Conservation (phyloP, 2,888 invertebrate species). For the Eremobia ochroleuca region DNA sequence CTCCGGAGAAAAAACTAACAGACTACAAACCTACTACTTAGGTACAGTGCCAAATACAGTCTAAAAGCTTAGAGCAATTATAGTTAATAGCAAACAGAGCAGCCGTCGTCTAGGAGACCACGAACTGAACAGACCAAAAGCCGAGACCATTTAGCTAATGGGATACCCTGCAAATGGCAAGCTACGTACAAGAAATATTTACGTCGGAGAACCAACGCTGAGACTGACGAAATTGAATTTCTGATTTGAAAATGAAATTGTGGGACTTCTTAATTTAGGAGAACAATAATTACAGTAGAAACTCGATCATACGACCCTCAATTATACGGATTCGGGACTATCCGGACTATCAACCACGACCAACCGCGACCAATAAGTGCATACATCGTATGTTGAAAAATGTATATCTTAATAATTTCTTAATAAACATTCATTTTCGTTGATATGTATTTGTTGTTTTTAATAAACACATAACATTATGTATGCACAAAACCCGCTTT, state of each 20-base stretch:
- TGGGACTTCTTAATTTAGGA: constrained; percentile 5
- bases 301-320: too few species aligned
- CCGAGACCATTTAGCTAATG: constrained; percentile 53
- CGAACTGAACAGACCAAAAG: constrained; percentile 30
- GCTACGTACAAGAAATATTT: constrained; percentile 37
- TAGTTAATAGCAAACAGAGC: constrained; percentile 46
- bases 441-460: too few species aligned
- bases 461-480: too few species aligned
- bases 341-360: too few species aligned
- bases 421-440: too few species aligned
- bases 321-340: too few species aligned
- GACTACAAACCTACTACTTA: constrained; percentile 6
- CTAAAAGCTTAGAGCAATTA: constrained; percentile 55
- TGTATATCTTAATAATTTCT: too few species aligned
- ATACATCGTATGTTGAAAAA: too few species aligned
- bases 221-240: constrained; percentile 37
- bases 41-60: constrained; percentile 10
- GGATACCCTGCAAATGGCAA: constrained; percentile 46
- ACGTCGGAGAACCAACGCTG: constrained; percentile 16
- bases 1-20: constrained; percentile 17
- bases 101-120: constrained; percentile 45
- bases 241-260: constrained; percentile 12
- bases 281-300: too few species aligned
- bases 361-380: too few species aligned
- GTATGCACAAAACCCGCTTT: too few species aligned